Conservation (phyloP, 2,797 vertebrate genomes). For the Macropus fuliginosus region DNA sequence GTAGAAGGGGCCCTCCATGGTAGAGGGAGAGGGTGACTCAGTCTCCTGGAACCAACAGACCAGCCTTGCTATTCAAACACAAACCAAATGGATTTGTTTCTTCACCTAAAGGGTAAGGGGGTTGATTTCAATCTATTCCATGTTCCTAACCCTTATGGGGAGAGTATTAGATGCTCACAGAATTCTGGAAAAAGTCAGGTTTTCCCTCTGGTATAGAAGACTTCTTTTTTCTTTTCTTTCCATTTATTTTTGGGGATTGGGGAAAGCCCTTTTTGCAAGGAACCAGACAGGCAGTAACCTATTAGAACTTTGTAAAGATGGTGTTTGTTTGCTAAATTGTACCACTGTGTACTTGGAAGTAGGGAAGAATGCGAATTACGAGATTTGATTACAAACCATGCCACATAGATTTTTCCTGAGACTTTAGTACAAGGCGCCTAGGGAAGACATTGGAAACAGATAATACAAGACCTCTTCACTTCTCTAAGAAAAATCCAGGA, state of each 20-base stretch:
- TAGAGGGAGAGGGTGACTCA: background rate
- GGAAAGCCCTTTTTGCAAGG: background rate
- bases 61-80: background rate
- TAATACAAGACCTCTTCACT: background rate
- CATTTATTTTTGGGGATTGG: background rate
- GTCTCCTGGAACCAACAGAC: background rate
- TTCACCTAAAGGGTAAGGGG: background rate
- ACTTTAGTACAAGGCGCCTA: background rate
- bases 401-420: background rate
- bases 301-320: background rate
- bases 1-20: background rate
- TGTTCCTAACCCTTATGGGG: background rate
- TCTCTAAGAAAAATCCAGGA: background rate
- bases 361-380: background rate
- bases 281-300: background rate
- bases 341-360: background rate
- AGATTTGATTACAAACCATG: background rate
- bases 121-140: background rate
- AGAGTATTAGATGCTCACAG: too few relatives aligned
- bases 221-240: background rate
- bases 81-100: background rate
- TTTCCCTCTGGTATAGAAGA: background rate
- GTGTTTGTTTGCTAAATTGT: background rate
- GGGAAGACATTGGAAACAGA: background rate
- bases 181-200: background rate